Evolutionary conservation across 1,140 invertebrate species (phyloP).

Genomic region (Drosophila rhopaloa): DNA sequence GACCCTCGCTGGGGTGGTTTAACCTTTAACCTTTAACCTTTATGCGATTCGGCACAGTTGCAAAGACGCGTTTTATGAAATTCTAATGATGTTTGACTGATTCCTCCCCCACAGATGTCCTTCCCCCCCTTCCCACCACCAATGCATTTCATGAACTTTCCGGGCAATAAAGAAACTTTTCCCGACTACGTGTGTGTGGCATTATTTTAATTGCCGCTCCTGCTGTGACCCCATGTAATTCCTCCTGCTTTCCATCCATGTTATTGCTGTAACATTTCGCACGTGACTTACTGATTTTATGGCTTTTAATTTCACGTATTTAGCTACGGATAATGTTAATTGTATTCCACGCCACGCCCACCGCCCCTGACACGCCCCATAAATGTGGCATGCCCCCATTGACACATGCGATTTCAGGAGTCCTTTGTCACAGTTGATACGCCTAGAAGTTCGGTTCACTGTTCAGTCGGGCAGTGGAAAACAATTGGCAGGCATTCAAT

Average conservation of each 20-base stretch:
- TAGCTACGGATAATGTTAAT: slow-evolving; percentile 81
- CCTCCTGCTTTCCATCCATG: slow-evolving; percentile 1
- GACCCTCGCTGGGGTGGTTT: slow-evolving; percentile 6
- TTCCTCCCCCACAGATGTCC: not conserved
- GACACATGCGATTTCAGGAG: slow-evolving; percentile 22
- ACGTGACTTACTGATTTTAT: slow-evolving; percentile 82
- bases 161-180: slow-evolving; percentile 66
- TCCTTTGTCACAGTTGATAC: slow-evolving; percentile 28
- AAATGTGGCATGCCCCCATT: slow-evolving; percentile 14
- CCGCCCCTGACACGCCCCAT: not conserved
- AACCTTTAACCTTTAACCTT: slow-evolving; percentile 31
- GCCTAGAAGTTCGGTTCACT: not conserved
- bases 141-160: slow-evolving; percentile 60
- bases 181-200: slow-evolving; percentile 54
- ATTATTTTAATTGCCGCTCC: slow-evolving; percentile 79
- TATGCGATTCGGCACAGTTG: slow-evolving; percentile 51
- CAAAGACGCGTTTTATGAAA: slow-evolving; percentile 64
- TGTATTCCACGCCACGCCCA: slow-evolving; percentile 52
- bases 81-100: slow-evolving; percentile 69
- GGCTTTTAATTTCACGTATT: slow-evolving; percentile 82
- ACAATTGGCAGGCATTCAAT: slow-evolving; percentile 29
- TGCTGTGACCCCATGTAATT: slow-evolving; percentile 32
- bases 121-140: not conserved
- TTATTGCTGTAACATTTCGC: slow-evolving; percentile 77
- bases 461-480: slow-evolving; percentile 1